Evolutionary conservation across 2,113 vertebrate species (phyloP).

Genomic region (Myxocyprinus asiaticus): DNA sequence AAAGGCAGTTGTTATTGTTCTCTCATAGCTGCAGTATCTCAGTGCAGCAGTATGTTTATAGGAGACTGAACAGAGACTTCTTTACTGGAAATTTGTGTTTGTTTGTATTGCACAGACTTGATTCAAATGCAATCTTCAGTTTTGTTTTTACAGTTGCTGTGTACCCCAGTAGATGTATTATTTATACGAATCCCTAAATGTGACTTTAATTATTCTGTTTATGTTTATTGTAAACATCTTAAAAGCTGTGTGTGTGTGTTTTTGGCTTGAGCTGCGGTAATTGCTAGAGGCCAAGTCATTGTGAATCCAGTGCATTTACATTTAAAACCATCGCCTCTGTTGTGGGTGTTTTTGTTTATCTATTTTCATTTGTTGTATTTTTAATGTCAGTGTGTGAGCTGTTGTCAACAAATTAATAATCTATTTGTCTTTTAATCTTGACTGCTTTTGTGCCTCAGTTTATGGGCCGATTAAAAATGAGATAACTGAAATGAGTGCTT

Average conservation of each 20-base stretch:
- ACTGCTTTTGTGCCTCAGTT: not conserved
- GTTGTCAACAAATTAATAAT: slow-evolving; percentile 47
- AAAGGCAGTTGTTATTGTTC: slow-evolving; percentile 72
- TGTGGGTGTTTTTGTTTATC: slow-evolving; percentile 33
- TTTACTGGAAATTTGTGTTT: slow-evolving; percentile 74
- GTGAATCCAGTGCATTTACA: slow-evolving; percentile 33
- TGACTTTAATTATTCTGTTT: slow-evolving; percentile 79
- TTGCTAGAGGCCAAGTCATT: slow-evolving; percentile 60
- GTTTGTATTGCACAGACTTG: slow-evolving; percentile 75
- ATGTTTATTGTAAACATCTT: slow-evolving; percentile 77
- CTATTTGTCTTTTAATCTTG: slow-evolving; percentile 32
- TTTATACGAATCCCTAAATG: slow-evolving; percentile 72
- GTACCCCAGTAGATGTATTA: slow-evolving; percentile 72
- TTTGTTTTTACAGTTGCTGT: slow-evolving; percentile 77
- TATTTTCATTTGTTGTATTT: slow-evolving; percentile 24
- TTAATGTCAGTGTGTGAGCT: slow-evolving; percentile 21
- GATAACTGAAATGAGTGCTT: too few relatives aligned
- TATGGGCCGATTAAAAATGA: not conserved
- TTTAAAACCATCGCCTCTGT: slow-evolving; percentile 33
- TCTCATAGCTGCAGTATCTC: slow-evolving; percentile 71
- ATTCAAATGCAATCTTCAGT: slow-evolving; percentile 79
- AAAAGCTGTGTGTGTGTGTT: slow-evolving; percentile 51
- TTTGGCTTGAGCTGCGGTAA: slow-evolving; percentile 53
- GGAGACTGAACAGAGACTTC: slow-evolving; percentile 69
- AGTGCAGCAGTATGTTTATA: slow-evolving; percentile 75